phyloP scores from a whole-genome alignment of 2,888 invertebrate species.

The Limnephilus auricula region DNA sequence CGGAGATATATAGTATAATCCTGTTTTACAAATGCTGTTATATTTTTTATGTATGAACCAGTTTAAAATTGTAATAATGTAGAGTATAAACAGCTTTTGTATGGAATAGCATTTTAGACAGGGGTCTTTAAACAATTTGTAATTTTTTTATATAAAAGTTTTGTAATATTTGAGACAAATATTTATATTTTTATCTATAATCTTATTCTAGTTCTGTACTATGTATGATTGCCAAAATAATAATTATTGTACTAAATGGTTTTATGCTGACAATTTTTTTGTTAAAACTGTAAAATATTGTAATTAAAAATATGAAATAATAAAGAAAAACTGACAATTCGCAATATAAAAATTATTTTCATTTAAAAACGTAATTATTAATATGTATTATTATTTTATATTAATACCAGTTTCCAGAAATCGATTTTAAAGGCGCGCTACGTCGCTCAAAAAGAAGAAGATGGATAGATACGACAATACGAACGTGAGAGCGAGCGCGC shows the following conservation, averaged over 20 bases:
- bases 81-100: neutral
- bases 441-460: no score
- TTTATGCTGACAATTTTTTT: neutral
- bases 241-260: neutral
- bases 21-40: neutral
- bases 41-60: neutral
- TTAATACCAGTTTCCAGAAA: no score
- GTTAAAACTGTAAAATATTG: neutral
- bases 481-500: no score
- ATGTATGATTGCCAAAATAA: conserved; percentile 2
- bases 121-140: neutral
- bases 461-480: no score
- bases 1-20: neutral
- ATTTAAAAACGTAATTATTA: neutral
- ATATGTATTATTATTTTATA: no score
- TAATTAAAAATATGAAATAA: neutral
- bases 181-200: neutral
- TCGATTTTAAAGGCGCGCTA: no score
- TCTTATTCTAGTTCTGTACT: neutral
- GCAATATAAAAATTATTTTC: neutral
- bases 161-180: neutral
- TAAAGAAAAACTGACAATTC: neutral
- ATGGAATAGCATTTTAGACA: neutral
- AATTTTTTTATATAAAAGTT: neutral
- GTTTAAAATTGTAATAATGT: neutral